Percentiles rank a stretch among this genome's conserved stretches.
Conservation (phyloP, 1,140 invertebrate species). For the Drosophila ohnishii region DNA sequence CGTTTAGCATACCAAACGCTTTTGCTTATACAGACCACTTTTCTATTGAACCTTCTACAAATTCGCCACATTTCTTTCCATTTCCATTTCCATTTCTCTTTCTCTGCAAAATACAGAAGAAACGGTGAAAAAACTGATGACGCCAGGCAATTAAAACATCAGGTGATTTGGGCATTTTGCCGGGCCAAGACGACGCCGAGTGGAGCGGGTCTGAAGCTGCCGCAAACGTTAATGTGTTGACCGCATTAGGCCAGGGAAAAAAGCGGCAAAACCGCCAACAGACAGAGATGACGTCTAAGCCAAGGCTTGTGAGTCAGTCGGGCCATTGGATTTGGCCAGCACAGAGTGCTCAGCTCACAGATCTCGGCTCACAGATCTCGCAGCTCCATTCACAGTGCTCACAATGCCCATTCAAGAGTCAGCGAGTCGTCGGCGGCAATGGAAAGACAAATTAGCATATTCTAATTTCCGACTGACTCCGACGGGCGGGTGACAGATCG, state of each 20-base stretch:
- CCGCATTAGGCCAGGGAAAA: conserved; percentile 29
- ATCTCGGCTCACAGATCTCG: background rate
- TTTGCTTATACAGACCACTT: conserved; percentile 1
- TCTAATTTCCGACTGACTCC: conserved; percentile 59
- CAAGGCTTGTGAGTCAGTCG: conserved; percentile 36
- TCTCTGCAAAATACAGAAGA: conserved; percentile 1
- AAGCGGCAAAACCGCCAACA: conserved; percentile 36
- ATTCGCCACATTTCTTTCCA: conserved; percentile 23
- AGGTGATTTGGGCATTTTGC: conserved; percentile 72
- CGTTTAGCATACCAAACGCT: background rate
- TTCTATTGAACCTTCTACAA: conserved; percentile 41
- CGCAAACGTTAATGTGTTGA: conserved; percentile 44
- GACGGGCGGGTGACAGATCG: conserved; percentile 14
- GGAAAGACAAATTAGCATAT: conserved; percentile 72
- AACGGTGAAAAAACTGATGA: conserved; percentile 57
- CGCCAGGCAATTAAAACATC: conserved; percentile 76
- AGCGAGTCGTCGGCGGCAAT: conserved; percentile 26
- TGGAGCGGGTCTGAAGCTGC: conserved; percentile 15
- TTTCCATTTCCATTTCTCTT: conserved; percentile 20
- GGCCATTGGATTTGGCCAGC: conserved; percentile 30
- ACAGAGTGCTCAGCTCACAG: conserved; percentile 7
- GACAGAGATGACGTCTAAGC: conserved; percentile 64
- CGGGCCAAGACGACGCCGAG: conserved; percentile 16
- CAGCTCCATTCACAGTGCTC: conserved; percentile 51
- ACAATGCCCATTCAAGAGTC: conserved; percentile 59